These are phyloP conservation scores for Galagoides demidoff DNA, from an alignment of 2,797 vertebrate species.

Conservation along the genomic window DNA sequence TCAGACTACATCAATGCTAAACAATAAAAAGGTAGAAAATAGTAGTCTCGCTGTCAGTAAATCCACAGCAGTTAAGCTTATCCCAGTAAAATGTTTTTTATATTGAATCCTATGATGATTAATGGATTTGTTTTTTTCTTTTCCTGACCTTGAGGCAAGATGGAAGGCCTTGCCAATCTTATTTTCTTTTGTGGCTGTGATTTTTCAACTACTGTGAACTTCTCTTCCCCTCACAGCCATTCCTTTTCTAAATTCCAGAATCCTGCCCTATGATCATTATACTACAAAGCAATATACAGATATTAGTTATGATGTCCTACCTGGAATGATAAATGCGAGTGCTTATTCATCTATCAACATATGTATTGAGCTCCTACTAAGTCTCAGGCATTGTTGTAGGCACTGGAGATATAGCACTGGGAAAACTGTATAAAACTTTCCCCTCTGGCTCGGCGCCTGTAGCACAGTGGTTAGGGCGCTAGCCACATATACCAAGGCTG, in stretches of 20 bases:
- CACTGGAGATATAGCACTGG: not conserved
- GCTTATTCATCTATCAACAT: not conserved
- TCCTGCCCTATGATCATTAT: not conserved
- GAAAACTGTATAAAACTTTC: not conserved
- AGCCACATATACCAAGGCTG: too few species aligned
- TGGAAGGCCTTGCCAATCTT: not conserved
- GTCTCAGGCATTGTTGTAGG: not conserved
- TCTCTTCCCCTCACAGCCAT: not conserved
- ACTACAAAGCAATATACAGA: conserved; percentile 7
- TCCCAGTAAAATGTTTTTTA: not conserved
- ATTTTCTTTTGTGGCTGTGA: conserved; percentile 43
- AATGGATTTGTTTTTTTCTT: conserved; percentile 45
- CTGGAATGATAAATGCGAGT: not conserved
- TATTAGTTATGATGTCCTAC: conserved; percentile 3
- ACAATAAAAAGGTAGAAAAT: conserved; percentile 38
- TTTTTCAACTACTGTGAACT: conserved; percentile 35
- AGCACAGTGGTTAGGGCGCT: too few species aligned
- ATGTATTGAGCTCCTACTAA: not conserved
- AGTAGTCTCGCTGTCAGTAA: not conserved
- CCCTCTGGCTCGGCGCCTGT: not conserved
- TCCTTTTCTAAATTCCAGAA: conserved; percentile 42
- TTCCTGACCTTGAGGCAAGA: not conserved
- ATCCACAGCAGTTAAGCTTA: not conserved
- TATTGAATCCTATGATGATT: conserved; percentile 3
- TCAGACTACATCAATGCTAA: conserved; percentile 39